Conservation (phyloP, 2,797 vertebrate species). For the Melanogrammus aeglefinus region DNA sequence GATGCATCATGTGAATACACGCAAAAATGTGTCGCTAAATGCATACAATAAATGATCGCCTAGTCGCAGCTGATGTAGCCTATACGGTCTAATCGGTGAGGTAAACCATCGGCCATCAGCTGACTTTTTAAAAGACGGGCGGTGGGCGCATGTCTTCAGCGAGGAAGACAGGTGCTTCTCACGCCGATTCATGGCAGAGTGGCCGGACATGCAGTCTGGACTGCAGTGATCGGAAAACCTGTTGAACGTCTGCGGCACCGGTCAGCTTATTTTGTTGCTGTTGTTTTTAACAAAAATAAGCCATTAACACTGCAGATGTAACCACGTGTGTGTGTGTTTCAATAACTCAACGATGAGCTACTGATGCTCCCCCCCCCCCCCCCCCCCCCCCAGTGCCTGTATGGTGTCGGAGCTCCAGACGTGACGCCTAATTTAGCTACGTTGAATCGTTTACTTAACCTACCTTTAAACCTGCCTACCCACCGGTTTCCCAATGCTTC, state of each 20-base stretch:
- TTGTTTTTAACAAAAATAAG: no score
- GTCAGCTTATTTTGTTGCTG: no score
- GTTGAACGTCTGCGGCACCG: conserved; percentile 73
- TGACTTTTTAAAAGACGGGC: background rate
- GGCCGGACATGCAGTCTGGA: conserved; percentile 59
- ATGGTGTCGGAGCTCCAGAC: background rate
- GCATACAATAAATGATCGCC: background rate
- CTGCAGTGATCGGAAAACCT: conserved; percentile 77
- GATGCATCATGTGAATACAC: conserved; percentile 21
- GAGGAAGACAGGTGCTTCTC: conserved; percentile 57
- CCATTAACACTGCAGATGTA: no score
- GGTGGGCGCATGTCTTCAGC: conserved; percentile 10
- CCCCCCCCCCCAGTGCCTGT: background rate
- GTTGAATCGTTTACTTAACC: conserved; percentile 25
- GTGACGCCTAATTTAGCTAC: conserved; percentile 14
- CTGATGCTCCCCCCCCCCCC: no score
- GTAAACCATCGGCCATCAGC: conserved; percentile 18
- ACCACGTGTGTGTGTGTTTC: no score
- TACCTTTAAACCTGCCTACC: conserved; percentile 46
- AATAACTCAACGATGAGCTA: no score
- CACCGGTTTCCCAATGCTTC: conserved; percentile 67
- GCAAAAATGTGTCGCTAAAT: conserved; percentile 10
- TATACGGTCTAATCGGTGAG: no score
- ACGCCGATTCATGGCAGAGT: conserved; percentile 46
- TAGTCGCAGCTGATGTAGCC: background rate